A percentile compares a stretch with the other conserved stretches of the same genome.
phyloP scores from a whole-genome alignment of 2,113 vertebrate species.

The Tetrax tetrax region DNA sequence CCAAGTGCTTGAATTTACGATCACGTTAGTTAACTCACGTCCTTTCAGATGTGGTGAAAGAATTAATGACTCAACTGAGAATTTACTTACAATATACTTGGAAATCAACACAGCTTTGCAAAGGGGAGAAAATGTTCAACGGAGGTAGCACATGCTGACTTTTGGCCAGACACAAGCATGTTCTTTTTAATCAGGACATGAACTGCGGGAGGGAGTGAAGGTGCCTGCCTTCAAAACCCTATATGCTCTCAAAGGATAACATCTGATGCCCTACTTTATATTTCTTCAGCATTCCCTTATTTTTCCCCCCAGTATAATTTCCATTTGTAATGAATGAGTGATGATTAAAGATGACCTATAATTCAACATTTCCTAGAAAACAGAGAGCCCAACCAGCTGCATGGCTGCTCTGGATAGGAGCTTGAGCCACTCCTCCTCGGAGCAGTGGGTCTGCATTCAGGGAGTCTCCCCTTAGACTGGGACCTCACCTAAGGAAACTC shows the following conservation, averaged over 20 bases:
- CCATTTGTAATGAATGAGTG: not conserved
- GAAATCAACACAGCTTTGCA: not conserved
- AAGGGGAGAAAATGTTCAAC: not conserved
- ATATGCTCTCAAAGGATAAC: not conserved
- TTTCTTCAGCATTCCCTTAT: not conserved
- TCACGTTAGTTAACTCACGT: not conserved
- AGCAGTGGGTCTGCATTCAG: too few relatives aligned
- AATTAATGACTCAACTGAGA: conserved; percentile 25
- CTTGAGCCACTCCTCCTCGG: too few relatives aligned
- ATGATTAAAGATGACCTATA: not conserved
- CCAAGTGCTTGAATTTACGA: not conserved
- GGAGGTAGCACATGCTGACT: not conserved
- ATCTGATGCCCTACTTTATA: not conserved
- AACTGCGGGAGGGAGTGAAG: not conserved
- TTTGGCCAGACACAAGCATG: accelerated
- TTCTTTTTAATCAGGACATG: not conserved
- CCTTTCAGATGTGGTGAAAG: not conserved
- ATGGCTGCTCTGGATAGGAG: not conserved
- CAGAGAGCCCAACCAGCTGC: not conserved
- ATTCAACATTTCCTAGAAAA: not conserved
- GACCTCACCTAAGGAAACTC: too few relatives aligned
- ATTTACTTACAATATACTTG: not conserved
- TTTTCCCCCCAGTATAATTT: not conserved
- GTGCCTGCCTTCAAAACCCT: not conserved
- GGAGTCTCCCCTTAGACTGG: too few relatives aligned